Percentiles rank a stretch among this genome's conserved stretches.
phyloP scores from a whole-genome alignment of 2,113 vertebrate species.

The Naja naja region DNA sequence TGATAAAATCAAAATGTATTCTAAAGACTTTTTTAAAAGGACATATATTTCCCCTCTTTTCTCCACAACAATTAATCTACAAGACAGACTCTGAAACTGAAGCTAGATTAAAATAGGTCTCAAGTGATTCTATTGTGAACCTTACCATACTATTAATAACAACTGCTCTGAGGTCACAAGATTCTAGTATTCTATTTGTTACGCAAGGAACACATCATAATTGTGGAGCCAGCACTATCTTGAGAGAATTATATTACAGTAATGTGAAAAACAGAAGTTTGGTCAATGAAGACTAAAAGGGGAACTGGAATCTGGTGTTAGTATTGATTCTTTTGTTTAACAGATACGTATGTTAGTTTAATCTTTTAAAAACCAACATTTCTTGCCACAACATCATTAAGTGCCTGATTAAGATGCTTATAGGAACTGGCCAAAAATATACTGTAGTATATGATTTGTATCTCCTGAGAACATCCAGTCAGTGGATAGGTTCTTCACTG shows the following conservation, averaged over 20 bases:
- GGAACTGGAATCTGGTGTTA: not conserved
- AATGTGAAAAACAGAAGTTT: not conserved
- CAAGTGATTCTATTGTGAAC: not conserved
- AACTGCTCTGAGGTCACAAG: not conserved
- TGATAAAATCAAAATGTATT: not conserved
- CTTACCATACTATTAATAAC: not conserved
- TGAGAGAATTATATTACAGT: not conserved
- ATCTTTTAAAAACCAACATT: not conserved
- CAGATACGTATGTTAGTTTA: not conserved
- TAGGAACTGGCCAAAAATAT: not conserved
- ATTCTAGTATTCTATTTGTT: conserved; percentile 1
- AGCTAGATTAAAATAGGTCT: not conserved
- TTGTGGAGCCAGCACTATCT: not conserved
- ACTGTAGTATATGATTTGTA: not conserved
- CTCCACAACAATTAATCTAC: not conserved
- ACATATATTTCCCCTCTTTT: not conserved
- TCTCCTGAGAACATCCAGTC: not conserved
- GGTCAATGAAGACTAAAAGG: not conserved
- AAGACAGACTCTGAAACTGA: not conserved
- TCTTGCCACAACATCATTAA: not conserved
- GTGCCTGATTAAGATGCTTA: not conserved
- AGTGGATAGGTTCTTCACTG: not conserved
- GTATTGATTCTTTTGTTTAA: not conserved
- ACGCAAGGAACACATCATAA: not conserved
- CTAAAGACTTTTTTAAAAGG: not conserved